Evolutionary conservation across 2,113 vertebrate genomes (phyloP).

Genomic region (Rousettus leschenaultii): DNA sequence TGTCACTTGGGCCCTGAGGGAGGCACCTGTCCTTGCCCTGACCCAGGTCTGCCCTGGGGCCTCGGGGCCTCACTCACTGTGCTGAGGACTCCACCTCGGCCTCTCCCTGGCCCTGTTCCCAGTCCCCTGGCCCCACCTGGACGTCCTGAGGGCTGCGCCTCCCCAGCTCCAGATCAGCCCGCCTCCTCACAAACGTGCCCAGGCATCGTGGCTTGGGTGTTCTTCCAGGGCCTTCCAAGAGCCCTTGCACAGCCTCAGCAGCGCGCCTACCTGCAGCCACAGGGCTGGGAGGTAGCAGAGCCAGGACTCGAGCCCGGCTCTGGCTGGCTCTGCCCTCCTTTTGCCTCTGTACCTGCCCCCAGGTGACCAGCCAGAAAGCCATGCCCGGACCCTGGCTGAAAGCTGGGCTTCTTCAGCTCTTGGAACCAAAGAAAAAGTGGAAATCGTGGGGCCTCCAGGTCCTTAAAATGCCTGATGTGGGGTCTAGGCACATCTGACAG

Average conservation of each 20-base stretch:
- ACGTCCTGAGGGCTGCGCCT: not conserved
- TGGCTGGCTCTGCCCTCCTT: not conserved
- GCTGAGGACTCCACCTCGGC: not conserved
- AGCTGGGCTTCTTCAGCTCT: not conserved
- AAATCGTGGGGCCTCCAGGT: not conserved
- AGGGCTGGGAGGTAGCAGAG: not conserved
- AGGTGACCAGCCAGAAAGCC: not conserved
- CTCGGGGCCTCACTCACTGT: not conserved
- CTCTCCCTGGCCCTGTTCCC: not conserved
- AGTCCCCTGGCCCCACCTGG: not conserved
- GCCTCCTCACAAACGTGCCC: not conserved
- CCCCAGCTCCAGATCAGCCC: not conserved
- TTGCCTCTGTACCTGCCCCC: not conserved
- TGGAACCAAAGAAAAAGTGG: not conserved
- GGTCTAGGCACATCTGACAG: not conserved
- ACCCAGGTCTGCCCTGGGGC: not conserved
- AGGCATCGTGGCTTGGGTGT: not conserved
- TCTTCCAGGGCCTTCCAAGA: not conserved
- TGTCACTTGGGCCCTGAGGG: not conserved
- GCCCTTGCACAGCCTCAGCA: not conserved
- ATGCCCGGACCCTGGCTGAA: not conserved
- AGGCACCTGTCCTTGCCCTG: not conserved
- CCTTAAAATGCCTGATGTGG: not conserved
- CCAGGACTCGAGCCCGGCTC: not conserved
- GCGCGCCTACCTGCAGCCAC: accelerated